These are phyloP conservation scores for Gnathonemus echidnorhynchus DNA, from an alignment of 2,113 vertebrate species.

Conservation along the genomic window DNA sequence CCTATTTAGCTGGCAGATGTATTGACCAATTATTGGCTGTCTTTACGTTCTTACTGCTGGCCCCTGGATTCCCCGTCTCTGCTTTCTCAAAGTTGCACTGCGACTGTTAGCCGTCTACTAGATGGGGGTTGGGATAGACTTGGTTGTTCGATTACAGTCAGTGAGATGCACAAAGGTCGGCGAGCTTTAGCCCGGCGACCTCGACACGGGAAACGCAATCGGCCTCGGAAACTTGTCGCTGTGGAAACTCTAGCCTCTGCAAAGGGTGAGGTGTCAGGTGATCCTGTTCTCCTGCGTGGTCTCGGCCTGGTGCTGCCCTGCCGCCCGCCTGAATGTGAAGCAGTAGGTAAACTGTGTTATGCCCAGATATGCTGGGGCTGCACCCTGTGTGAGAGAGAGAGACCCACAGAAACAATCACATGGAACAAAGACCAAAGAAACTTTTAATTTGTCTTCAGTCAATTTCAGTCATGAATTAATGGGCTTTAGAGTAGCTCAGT, in stretches of 20 bases:
- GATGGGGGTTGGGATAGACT: not conserved
- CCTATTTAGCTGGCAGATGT: not conserved
- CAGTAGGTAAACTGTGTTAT: not conserved
- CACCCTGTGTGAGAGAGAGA: not conserved
- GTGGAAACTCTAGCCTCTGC: conserved; percentile 46
- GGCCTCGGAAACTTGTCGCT: conserved; percentile 58
- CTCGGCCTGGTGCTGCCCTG: not conserved
- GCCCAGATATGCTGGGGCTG: not conserved
- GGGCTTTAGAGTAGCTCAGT: not conserved
- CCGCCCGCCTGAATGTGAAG: not conserved
- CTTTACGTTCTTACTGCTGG: not conserved
- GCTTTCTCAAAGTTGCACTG: not conserved
- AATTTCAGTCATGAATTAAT: not conserved
- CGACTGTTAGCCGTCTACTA: not conserved
- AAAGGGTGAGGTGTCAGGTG: conserved; percentile 49
- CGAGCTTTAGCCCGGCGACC: conserved; percentile 8
- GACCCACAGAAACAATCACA: not conserved
- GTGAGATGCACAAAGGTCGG: not conserved
- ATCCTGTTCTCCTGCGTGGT: not conserved
- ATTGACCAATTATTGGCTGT: not conserved
- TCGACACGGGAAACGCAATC: conserved; percentile 33
- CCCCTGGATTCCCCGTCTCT: not conserved
- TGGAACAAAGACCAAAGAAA: not conserved
- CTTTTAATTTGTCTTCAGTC: not conserved
- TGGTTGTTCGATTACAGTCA: not conserved